Percentiles rank a stretch among this genome's conserved stretches.
These are phyloP conservation scores for Lophius piscatorius DNA, from an alignment of 2,113 vertebrate genomes.

Conservation along the genomic window DNA sequence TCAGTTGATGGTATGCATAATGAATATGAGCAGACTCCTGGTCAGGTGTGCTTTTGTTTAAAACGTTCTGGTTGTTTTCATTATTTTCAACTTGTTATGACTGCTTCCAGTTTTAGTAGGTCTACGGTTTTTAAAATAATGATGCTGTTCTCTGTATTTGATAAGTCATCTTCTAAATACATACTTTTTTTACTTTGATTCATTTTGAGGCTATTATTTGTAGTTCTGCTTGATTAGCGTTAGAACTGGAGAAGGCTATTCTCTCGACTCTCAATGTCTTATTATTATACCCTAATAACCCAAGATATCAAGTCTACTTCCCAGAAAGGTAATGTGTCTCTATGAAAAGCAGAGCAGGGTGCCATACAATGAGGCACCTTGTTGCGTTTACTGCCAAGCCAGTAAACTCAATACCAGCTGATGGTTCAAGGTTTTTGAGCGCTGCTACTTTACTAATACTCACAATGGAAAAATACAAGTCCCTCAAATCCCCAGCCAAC, in stretches of 20 bases:
- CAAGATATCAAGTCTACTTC: slow-evolving; percentile 32
- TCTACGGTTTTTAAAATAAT: too few species aligned
- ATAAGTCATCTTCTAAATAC: too few species aligned
- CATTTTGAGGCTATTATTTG: too few species aligned
- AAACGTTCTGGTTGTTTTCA: too few species aligned
- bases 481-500: slow-evolving; percentile 32
- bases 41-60: too few species aligned
- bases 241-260: slow-evolving; percentile 1
- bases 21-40: neutral
- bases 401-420: slow-evolving; percentile 10
- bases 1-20: neutral
- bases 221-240: slow-evolving; percentile 20
- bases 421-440: slow-evolving; percentile 11
- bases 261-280: neutral
- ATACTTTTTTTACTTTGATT: too few species aligned
- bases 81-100: too few species aligned
- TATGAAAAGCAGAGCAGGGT: slow-evolving; percentile 23
- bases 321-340: slow-evolving; percentile 43
- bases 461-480: slow-evolving; percentile 40
- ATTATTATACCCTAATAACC: slow-evolving; percentile 26
- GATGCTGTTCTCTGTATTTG: too few species aligned
- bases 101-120: too few species aligned
- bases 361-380: slow-evolving; percentile 3
- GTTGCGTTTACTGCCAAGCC: slow-evolving; percentile 15
- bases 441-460: slow-evolving; percentile 26